These are phyloP conservation scores for Geotrypetes seraphini DNA, from an alignment of 2,797 vertebrate genomes.

Conservation along the genomic window DNA sequence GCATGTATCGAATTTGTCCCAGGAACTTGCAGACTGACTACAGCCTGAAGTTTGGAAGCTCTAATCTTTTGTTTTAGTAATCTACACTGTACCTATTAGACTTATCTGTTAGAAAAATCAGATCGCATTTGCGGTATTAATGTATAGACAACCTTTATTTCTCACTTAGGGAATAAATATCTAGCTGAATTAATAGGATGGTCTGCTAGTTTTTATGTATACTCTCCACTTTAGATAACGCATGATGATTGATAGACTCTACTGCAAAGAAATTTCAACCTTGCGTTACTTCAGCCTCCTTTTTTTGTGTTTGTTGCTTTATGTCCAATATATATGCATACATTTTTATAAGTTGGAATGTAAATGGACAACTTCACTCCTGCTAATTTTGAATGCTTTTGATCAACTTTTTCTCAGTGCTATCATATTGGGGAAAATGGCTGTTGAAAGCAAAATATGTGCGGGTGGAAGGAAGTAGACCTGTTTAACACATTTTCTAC, in stretches of 20 bases:
- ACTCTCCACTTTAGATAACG: too few relatives aligned
- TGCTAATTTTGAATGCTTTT: slow-evolving; percentile 20
- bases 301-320: too few relatives aligned
- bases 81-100: too few relatives aligned
- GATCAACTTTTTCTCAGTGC: slow-evolving; percentile 19
- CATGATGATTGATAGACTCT: too few relatives aligned
- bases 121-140: slow-evolving; percentile 23
- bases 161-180: slow-evolving; percentile 22
- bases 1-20: too few relatives aligned
- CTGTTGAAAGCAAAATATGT: slow-evolving; percentile 13
- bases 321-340: too few relatives aligned
- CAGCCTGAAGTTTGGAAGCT: too few relatives aligned
- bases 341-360: slow-evolving; percentile 21
- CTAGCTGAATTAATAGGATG: slow-evolving; percentile 26
- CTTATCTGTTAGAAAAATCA: too few relatives aligned
- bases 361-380: slow-evolving; percentile 14
- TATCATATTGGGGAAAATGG: slow-evolving; percentile 17
- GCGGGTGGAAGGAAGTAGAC: slow-evolving; percentile 1
- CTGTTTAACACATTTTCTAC: neutral
- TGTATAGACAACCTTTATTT: slow-evolving; percentile 10
- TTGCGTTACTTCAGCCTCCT: too few relatives aligned
- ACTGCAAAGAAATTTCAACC: too few relatives aligned
- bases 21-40: too few relatives aligned
- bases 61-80: too few relatives aligned
- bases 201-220: slow-evolving; percentile 13